A percentile compares a stretch with the other conserved stretches of the same genome.
Conservation (phyloP, 1,140 invertebrate species). For the Hyposmocoma kahamanoa region DNA sequence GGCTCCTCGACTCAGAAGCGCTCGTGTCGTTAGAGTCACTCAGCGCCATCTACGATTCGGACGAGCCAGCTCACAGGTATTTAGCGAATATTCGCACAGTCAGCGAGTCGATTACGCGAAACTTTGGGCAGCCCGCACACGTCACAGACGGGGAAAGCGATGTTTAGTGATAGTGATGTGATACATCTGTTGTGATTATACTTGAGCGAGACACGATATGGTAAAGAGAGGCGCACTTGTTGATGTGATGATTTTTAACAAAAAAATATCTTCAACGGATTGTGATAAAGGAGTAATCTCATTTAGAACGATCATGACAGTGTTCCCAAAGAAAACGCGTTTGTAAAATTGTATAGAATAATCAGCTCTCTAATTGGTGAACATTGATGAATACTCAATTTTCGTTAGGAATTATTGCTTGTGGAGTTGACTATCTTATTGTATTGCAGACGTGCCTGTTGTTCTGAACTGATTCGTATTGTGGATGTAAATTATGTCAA, state of each 20-base stretch:
- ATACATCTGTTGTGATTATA: slow-evolving; percentile 8
- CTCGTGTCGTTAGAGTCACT: slow-evolving; percentile 84
- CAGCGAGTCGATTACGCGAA: slow-evolving; percentile 83
- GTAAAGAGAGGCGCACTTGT: no score
- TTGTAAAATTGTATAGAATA: no score
- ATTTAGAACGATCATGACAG: slow-evolving; percentile 12
- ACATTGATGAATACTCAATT: slow-evolving; percentile 47
- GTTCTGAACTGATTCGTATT: slow-evolving; percentile 37
- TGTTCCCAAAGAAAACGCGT: slow-evolving; percentile 14
- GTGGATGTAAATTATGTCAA: slow-evolving; percentile 57
- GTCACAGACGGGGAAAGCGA: slow-evolving; percentile 80
- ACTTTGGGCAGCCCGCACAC: slow-evolving; percentile 80
- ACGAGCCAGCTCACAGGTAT: slow-evolving; percentile 84
- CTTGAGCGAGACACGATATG: no score
- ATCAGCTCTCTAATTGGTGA: slow-evolving; percentile 38
- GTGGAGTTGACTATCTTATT: neutral
- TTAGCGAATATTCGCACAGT: slow-evolving; percentile 84
- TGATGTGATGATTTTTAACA: no score
- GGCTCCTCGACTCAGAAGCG: slow-evolving; percentile 84
- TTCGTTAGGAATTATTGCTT: neutral
- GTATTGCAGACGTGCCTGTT: slow-evolving; percentile 41
- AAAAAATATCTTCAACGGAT: slow-evolving; percentile 8
- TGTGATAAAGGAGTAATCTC: slow-evolving; percentile 31
- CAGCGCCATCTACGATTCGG: slow-evolving; percentile 88
- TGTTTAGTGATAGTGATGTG: slow-evolving; percentile 53